phyloP scores from a whole-genome alignment of 1,140 invertebrate species.

The Carposina sasakii region DNA sequence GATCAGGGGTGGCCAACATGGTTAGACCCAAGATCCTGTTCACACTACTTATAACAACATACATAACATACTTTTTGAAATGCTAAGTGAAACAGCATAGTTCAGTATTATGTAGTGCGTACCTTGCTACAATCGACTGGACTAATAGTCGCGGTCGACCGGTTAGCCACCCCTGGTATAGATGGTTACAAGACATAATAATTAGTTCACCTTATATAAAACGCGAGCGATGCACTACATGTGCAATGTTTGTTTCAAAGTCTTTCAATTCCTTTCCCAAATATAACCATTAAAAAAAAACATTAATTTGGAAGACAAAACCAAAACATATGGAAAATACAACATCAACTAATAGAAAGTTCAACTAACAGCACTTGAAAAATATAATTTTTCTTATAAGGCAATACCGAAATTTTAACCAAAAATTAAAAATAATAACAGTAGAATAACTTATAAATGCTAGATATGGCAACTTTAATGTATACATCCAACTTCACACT shows the following conservation, averaged over 20 bases:
- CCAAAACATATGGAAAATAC: constrained; percentile 24
- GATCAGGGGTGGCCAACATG: too few species aligned
- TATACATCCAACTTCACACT: not conserved
- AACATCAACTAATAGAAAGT: constrained; percentile 8
- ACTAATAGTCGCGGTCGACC: too few species aligned
- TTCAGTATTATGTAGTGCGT: too few species aligned
- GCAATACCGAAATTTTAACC: too few species aligned
- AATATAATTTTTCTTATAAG: not conserved
- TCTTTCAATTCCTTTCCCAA: constrained; percentile 11
- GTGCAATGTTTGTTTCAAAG: constrained; percentile 48
- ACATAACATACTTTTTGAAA: too few species aligned
- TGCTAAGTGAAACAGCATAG: too few species aligned
- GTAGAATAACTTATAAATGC: constrained; percentile 34
- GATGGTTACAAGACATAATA: constrained; percentile 64
- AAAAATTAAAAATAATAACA: constrained; percentile 22
- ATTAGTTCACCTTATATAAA: constrained; percentile 60
- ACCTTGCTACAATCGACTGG: too few species aligned
- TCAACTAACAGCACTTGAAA: not conserved
- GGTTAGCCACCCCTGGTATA: too few species aligned
- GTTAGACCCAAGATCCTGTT: too few species aligned
- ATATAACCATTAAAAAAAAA: constrained; percentile 26
- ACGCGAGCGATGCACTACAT: constrained; percentile 52
- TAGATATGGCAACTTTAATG: constrained; percentile 43
- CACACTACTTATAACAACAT: too few species aligned
- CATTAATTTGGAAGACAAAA: constrained; percentile 47